These are phyloP conservation scores for Hedya salicella DNA, from an alignment of 2,888 invertebrate genomes.

Conservation along the genomic window DNA sequence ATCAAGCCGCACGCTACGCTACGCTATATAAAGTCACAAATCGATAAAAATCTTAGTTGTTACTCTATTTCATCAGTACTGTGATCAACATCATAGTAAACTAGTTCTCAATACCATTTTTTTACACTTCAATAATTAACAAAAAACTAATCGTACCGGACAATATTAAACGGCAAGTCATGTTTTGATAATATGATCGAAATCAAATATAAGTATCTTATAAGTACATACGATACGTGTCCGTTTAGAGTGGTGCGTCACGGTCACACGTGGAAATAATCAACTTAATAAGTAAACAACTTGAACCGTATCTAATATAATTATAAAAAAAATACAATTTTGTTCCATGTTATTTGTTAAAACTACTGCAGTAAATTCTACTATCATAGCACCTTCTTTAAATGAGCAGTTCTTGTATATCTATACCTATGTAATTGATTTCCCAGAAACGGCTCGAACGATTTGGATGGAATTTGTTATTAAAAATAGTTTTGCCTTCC, in stretches of 20 bases:
- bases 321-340: too few species aligned
- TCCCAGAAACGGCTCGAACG: too few species aligned
- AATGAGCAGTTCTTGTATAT: too few species aligned
- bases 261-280: slow-evolving; percentile 16
- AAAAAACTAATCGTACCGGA: slow-evolving; percentile 43
- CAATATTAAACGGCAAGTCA: slow-evolving; percentile 41
- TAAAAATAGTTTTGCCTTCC: too few species aligned
- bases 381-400: too few species aligned
- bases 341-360: too few species aligned
- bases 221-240: slow-evolving; percentile 14
- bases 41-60: background rate
- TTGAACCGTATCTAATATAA: too few species aligned
- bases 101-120: slow-evolving; percentile 16
- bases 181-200: slow-evolving; percentile 30
- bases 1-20: too few species aligned
- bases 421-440: too few species aligned
- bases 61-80: background rate
- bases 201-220: slow-evolving; percentile 26
- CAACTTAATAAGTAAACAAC: background rate
- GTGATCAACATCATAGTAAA: slow-evolving; percentile 4
- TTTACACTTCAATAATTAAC: slow-evolving; percentile 34
- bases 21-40: background rate
- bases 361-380: too few species aligned
- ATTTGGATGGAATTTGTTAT: too few species aligned
- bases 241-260: slow-evolving; percentile 1